phyloP scores from a whole-genome alignment of 2,113 vertebrate species.

The Plecotus auritus region DNA sequence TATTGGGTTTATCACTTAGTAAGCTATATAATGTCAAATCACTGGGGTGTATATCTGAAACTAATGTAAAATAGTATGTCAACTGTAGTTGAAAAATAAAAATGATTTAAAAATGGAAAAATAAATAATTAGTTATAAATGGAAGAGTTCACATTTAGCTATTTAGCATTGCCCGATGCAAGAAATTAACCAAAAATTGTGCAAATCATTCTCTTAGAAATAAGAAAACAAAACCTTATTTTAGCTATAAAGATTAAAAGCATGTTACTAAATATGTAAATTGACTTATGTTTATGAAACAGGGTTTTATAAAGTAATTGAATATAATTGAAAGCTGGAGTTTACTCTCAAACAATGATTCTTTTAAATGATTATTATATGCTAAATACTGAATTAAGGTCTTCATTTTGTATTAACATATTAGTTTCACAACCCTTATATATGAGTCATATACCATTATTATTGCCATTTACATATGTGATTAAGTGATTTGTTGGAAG shows the following conservation, averaged over 20 bases:
- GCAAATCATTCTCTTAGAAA: conserved; percentile 31
- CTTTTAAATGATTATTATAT: not conserved
- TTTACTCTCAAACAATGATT: not conserved
- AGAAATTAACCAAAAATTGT: conserved; percentile 34
- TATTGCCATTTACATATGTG: not conserved
- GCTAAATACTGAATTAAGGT: not conserved
- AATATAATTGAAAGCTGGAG: not conserved
- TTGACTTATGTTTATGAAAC: conserved; percentile 1
- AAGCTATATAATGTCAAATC: not conserved
- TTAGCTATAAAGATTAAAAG: conserved; percentile 37
- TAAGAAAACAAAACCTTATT: conserved; percentile 20
- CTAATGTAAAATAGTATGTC: too few species aligned
- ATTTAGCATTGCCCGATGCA: conserved; percentile 19
- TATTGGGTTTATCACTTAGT: not conserved
- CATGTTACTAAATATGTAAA: conserved; percentile 8
- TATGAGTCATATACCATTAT: not conserved
- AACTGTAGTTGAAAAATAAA: too few species aligned
- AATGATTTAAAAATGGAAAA: too few species aligned
- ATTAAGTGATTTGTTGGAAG: not conserved
- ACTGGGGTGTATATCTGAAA: not conserved
- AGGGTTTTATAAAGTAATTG: not conserved
- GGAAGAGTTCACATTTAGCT: conserved; percentile 46
- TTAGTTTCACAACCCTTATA: not conserved
- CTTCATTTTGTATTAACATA: conserved; percentile 9
- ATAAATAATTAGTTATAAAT: conserved; percentile 58